Evolutionary conservation across 1,140 invertebrate genomes (phyloP).

Genomic region (Cheumatopsyche charites): DNA sequence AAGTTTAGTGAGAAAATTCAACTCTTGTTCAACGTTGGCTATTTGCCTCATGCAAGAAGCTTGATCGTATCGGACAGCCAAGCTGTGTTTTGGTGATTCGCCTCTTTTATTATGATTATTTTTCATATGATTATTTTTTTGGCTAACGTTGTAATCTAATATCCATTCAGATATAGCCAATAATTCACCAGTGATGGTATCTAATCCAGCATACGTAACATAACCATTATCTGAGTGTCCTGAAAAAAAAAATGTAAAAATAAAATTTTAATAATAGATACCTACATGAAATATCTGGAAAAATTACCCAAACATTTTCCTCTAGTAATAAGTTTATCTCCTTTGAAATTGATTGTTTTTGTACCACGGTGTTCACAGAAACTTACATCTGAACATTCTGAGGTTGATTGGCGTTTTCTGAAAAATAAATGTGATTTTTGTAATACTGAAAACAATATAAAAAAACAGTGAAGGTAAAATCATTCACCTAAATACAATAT

Average conservation of each 20-base stretch:
- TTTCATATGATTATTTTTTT: conserved; percentile 8
- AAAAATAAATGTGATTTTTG: conserved; percentile 23
- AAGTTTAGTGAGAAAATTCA: conserved; percentile 70
- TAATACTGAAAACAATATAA: not conserved
- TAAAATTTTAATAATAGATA: conserved; percentile 23
- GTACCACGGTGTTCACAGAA: conserved; percentile 62
- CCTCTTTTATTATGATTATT: conserved; percentile 37
- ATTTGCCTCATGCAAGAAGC: conserved; percentile 51
- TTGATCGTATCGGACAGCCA: conserved; percentile 20
- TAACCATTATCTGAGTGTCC: conserved; percentile 71
- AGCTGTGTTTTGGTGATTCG: conserved; percentile 39
- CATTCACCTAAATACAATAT: conserved; percentile 36
- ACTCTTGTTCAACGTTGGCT: conserved; percentile 72
- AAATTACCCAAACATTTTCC: conserved; percentile 59
- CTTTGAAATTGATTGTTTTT: conserved; percentile 59
- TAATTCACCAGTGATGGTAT: conserved; percentile 69
- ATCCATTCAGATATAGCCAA: conserved; percentile 76
- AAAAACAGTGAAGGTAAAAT: too few relatives aligned
- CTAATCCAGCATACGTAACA: conserved; percentile 72
- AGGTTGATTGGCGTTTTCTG: conserved; percentile 48
- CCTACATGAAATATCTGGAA: not conserved
- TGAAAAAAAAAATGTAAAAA: conserved; percentile 43
- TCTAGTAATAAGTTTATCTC: conserved; percentile 53
- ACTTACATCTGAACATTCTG: conserved; percentile 60
- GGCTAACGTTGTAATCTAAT: conserved; percentile 54